Percentiles rank a stretch among this genome's conserved stretches.
Conservation (phyloP, 1,140 invertebrate genomes). For the Orchesella cincta region DNA sequence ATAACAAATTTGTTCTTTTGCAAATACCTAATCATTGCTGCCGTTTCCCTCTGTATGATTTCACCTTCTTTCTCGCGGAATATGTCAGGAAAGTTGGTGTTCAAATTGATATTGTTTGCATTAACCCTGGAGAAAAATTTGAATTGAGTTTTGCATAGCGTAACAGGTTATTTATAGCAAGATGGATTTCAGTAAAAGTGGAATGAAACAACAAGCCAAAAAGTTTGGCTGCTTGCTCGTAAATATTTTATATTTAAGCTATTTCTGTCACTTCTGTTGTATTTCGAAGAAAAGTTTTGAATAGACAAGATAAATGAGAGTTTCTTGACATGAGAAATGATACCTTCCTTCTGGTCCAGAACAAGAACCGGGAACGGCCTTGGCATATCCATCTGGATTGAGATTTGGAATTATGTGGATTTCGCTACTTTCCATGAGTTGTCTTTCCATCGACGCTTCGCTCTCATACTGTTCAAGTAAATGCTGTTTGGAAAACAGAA, state of each 20-base stretch:
- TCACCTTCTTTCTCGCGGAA: constrained; percentile 33
- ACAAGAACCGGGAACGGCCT: constrained; percentile 35
- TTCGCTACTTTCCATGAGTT: constrained; percentile 38
- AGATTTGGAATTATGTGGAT: constrained; percentile 48
- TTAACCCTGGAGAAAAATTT: constrained; percentile 35
- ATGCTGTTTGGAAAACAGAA: constrained; percentile 12
- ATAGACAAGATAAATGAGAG: not conserved
- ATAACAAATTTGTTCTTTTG: constrained; percentile 43
- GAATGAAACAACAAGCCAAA: not conserved
- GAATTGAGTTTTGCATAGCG: not conserved
- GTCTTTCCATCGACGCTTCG: constrained; percentile 3
- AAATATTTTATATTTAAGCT: too few species aligned
- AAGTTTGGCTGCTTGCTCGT: not conserved
- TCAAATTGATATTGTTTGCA: constrained; percentile 41
- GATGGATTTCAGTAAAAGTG: not conserved
- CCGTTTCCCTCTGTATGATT: constrained; percentile 38
- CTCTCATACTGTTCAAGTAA: constrained; percentile 29
- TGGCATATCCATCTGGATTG: constrained; percentile 47
- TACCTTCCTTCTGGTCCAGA: constrained; percentile 37
- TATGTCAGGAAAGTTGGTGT: constrained; percentile 46
- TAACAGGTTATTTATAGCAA: not conserved
- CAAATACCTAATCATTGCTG: constrained; percentile 42
- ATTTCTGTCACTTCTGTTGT: not conserved
- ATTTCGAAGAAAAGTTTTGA: not conserved
- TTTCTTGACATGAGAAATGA: constrained; percentile 16